These are phyloP conservation scores for Apus apus DNA, from an alignment of 2,113 vertebrate genomes.

Conservation along the genomic window DNA sequence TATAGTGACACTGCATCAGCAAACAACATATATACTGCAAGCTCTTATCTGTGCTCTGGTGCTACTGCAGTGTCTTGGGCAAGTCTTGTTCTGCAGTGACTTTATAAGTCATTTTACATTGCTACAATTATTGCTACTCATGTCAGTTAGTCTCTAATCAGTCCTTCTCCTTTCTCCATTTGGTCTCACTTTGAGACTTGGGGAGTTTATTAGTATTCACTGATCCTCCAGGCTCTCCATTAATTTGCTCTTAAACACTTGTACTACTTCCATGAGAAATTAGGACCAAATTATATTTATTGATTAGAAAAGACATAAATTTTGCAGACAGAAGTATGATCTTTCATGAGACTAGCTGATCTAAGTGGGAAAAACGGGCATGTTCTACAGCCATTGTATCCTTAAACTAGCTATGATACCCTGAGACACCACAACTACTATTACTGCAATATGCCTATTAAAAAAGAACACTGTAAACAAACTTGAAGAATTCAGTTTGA, in stretches of 20 bases:
- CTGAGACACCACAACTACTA: not conserved
- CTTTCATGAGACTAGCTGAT: not conserved
- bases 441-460: not conserved
- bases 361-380: not conserved
- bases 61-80: not conserved
- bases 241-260: not conserved
- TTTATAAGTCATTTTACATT: not conserved
- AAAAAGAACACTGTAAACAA: not conserved
- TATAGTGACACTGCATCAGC: not conserved
- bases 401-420: not conserved
- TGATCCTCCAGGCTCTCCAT: not conserved
- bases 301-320: not conserved
- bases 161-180: not conserved
- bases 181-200: not conserved
- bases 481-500: conserved; percentile 19
- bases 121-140: not conserved
- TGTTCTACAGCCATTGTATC: not conserved
- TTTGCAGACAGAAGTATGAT: not conserved
- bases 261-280: not conserved
- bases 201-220: not conserved
- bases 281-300: not conserved
- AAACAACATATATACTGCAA: not conserved
- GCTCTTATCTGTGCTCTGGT: not conserved
- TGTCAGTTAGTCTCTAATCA: not conserved
- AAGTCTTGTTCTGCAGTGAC: not conserved